phyloP scores from a whole-genome alignment of 35 echinoderm and acorn worm genomes.

The Ophiothrix spiculata region DNA sequence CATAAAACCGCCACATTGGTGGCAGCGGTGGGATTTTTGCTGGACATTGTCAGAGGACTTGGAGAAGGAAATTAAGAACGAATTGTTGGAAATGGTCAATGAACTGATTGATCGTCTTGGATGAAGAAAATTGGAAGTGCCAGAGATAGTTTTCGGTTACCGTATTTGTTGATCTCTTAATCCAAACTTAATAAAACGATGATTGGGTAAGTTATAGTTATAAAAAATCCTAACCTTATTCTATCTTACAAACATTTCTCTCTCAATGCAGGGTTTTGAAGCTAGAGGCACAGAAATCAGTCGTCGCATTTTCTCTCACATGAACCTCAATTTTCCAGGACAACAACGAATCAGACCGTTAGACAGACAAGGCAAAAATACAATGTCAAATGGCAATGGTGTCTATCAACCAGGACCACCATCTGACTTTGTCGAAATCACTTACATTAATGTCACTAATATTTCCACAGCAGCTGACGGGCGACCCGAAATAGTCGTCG shows the following conservation, averaged over 20 bases:
- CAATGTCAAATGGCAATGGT: background rate
- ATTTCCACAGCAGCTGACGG: background rate
- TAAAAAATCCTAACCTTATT: too few relatives aligned
- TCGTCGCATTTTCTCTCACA: background rate
- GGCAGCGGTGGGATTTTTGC: too few relatives aligned
- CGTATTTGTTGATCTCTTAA: background rate
- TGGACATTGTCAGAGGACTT: too few relatives aligned
- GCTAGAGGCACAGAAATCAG: background rate
- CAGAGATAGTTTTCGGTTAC: background rate
- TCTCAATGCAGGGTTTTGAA: background rate
- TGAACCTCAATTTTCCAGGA: background rate
- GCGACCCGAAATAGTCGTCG: background rate
- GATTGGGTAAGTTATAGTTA: too few relatives aligned
- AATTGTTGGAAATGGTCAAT: background rate
- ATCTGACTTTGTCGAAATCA: background rate
- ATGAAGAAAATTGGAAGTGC: background rate
- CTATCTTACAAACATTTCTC: too few relatives aligned
- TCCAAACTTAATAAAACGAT: background rate
- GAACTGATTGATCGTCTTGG: background rate
- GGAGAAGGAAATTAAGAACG: too few relatives aligned
- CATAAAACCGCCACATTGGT: too few relatives aligned
- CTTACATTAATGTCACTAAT: background rate
- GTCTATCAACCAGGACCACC: background rate
- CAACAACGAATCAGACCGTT: background rate
- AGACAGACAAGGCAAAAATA: background rate